phyloP scores from a whole-genome alignment of 2,113 vertebrate genomes.

The Odontesthes bonariensis region DNA sequence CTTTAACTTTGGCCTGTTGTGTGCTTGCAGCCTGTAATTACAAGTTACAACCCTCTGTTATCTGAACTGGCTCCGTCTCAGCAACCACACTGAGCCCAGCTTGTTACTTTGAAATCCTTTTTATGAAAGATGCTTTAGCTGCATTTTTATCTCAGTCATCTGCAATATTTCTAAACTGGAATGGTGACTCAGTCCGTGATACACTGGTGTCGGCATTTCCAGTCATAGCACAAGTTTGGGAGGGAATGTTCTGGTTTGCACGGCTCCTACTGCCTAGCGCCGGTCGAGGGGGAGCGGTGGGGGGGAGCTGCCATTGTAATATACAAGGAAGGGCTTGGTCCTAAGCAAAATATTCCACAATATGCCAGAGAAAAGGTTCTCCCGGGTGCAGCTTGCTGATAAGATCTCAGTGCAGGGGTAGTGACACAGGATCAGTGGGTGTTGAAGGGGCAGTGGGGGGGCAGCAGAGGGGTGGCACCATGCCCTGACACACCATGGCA shows the following conservation, averaged over 20 bases:
- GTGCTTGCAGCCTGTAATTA: slow-evolving; percentile 39
- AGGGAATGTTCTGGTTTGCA: slow-evolving; percentile 60
- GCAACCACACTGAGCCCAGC: background rate
- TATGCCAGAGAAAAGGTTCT: slow-evolving; percentile 72
- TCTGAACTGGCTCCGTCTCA: background rate
- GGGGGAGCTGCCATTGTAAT: slow-evolving; percentile 82
- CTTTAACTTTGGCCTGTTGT: slow-evolving; percentile 2
- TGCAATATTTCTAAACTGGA: slow-evolving; percentile 12
- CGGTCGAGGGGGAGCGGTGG: slow-evolving; percentile 21
- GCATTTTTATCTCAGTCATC: background rate
- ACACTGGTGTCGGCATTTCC: slow-evolving; percentile 59
- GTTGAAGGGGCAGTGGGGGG: slow-evolving; percentile 14
- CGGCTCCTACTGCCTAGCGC: slow-evolving; percentile 53
- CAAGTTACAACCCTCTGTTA: slow-evolving; percentile 16
- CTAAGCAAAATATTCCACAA: slow-evolving; percentile 84
- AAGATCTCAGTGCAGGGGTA: slow-evolving; percentile 70
- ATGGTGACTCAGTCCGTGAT: slow-evolving; percentile 32
- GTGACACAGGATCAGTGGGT: slow-evolving; percentile 25
- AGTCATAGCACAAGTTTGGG: slow-evolving; percentile 48
- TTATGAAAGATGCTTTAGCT: background rate
- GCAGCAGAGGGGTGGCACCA: slow-evolving; percentile 6
- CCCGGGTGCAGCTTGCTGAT: slow-evolving; percentile 80
- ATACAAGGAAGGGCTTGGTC: slow-evolving; percentile 95
- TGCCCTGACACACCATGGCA: background rate
- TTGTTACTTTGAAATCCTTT: slow-evolving; percentile 11